Base-by-base conservation (phyloP, 2,113 vertebrate species). In the Rhinopomastus cyanomelas region DNA sequence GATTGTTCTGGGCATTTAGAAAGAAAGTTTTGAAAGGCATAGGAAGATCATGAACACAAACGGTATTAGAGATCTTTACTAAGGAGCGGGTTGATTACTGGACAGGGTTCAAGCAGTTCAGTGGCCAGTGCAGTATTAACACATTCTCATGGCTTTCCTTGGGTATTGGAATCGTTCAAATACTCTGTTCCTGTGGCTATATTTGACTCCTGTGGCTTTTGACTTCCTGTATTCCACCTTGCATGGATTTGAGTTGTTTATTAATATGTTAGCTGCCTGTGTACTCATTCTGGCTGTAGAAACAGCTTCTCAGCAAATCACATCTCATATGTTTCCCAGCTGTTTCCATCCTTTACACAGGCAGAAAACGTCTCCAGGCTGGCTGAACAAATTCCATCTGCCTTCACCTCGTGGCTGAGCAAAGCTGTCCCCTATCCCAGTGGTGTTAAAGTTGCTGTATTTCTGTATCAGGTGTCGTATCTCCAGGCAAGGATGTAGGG, bases 281-380 rank as follows among this genome's bases (percentile, higher is more conserved):
- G 29, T 30, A 13, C 72, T 52, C 79, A 61, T 69, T 76, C 67
- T 53, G 65, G 53, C 76, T 59, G 82, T 51, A 49, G 44, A 91
- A 14, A 61, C 53, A 91, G 80, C 80, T 87, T 79, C 81, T 89
- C 89, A 69, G 89, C 85, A 82, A 62, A 88, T 87, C 48, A 1
- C 16, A 44, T 30, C 39, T 80, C 3, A 0, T 66, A 10, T 57
- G 72, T 55, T 85, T 87, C 76, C 42, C 94, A 94, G 91, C 93
- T 94, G 93, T 76, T 89, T 68, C 89, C 79, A 60, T 93, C 82
- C 91, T 81, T 80, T 73, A 87, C 53, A 59, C 65, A 23, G 27
- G 56, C 85, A 87, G 60, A 56, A 92, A 74, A 89, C 44, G 37
- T 53, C 48, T 93, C 44, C 72, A 73, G 85, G 51, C 62, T 73